Conservation (phyloP, 2,113 vertebrate species). For the Anhinga rufa region DNA sequence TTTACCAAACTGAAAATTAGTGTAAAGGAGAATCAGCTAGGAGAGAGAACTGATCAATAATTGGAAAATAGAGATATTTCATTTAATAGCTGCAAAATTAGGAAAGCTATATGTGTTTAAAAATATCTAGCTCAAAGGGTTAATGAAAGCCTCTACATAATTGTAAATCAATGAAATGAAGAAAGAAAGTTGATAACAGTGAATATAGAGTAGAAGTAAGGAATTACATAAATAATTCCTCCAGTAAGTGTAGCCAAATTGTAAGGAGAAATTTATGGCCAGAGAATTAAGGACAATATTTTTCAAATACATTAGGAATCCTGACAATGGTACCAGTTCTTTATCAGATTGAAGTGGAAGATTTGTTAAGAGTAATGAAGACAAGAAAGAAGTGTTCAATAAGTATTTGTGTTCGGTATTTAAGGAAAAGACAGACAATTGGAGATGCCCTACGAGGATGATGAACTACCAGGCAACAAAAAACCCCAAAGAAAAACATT, state of each 20-base stretch:
- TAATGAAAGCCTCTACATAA: neutral
- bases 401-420: neutral
- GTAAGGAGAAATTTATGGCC: constrained; percentile 14
- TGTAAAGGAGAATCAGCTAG: neutral
- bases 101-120: neutral
- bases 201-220: neutral
- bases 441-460: neutral
- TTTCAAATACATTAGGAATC: constrained; percentile 14
- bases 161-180: neutral
- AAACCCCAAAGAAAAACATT: neutral
- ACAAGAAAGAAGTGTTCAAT: neutral
- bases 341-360: neutral
- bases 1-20: neutral
- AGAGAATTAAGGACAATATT: constrained; percentile 22
- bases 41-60: neutral
- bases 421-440: constrained; percentile 9
- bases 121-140: neutral
- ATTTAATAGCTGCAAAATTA: neutral
- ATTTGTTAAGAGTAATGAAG: constrained; percentile 1
- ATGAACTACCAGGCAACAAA: neutral
- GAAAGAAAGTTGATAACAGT: neutral
- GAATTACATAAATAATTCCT: neutral
- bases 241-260: neutral
- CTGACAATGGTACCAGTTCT: neutral
- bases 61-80: neutral